phyloP scores from a whole-genome alignment of 2,113 vertebrate species.

The Mustelus asterias region DNA sequence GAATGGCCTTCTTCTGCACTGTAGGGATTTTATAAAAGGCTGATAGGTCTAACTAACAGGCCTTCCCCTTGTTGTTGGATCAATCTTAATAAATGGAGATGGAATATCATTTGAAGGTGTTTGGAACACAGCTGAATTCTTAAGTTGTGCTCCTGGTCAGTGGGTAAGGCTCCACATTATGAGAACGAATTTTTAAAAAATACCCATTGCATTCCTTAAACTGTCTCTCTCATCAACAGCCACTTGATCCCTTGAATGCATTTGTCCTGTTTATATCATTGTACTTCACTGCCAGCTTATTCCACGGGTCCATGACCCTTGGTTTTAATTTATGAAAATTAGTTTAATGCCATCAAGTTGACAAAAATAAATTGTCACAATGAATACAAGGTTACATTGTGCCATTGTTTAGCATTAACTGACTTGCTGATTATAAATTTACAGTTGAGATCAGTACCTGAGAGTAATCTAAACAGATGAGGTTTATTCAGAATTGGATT shows the following conservation, averaged over 20 bases:
- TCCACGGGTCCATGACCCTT: background rate
- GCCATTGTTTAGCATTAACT: background rate
- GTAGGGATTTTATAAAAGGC: background rate
- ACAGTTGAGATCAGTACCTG: background rate
- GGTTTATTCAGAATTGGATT: conserved; percentile 4
- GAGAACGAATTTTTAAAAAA: background rate
- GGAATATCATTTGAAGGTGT: background rate
- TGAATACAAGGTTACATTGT: background rate
- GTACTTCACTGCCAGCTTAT: background rate
- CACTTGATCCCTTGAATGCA: background rate
- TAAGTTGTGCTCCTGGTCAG: too few relatives aligned
- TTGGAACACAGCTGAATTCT: background rate
- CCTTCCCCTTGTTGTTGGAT: background rate
- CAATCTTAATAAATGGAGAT: background rate
- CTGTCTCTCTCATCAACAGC: background rate
- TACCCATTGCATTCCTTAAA: too few relatives aligned
- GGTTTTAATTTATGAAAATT: background rate
- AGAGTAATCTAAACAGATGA: background rate
- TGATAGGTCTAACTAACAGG: background rate
- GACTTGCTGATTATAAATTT: conserved; percentile 17
- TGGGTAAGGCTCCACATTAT: too few relatives aligned
- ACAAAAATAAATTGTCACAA: conserved; percentile 27
- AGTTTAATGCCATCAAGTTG: conserved; percentile 15
- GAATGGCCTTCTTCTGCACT: too few relatives aligned
- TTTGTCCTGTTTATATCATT: background rate